A percentile compares a stretch with the other conserved stretches of the same genome.
These are phyloP conservation scores for Pollenia griseotomentosa DNA, from an alignment of 2,888 invertebrate genomes.

Conservation along the genomic window DNA sequence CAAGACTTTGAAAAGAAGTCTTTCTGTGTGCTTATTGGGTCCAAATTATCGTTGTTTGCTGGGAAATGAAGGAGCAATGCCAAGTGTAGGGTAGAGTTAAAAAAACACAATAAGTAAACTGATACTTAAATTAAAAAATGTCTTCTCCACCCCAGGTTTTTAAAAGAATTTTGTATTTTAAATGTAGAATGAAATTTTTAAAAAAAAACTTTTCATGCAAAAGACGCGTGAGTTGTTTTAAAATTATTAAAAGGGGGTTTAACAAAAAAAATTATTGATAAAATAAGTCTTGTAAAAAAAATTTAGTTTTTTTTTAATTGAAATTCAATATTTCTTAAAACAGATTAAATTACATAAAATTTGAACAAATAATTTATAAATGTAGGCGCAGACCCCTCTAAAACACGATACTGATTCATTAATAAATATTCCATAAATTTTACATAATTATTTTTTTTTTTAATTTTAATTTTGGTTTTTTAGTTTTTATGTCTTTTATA, in stretches of 20 bases:
- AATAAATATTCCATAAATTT: background rate
- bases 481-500: constrained; percentile 28
- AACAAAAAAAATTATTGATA: background rate
- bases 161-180: background rate
- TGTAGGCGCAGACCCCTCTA: background rate
- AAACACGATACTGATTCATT: constrained; percentile 13
- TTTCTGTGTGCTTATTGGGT: too few species aligned
- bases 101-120: constrained; percentile 58
- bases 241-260: constrained; percentile 8
- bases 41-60: too few species aligned
- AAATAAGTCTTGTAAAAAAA: background rate
- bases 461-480: background rate
- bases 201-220: background rate
- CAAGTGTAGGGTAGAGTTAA: constrained; percentile 19
- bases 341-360: constrained; percentile 44
- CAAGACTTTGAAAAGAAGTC: too few species aligned
- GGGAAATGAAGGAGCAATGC: too few species aligned
- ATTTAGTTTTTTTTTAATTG: background rate
- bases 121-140: constrained; percentile 54
- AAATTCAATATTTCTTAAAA: constrained; percentile 42
- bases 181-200: background rate
- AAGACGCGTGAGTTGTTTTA: constrained; percentile 53
- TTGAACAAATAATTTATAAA: background rate
- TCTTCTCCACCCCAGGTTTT: constrained; percentile 11
- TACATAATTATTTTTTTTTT: constrained; percentile 1